Evolutionary conservation across 2,888 invertebrate genomes (phyloP), one percentile per base, ranked within the genome.

Genomic region (Nipponacmea schrenckii): DNA sequence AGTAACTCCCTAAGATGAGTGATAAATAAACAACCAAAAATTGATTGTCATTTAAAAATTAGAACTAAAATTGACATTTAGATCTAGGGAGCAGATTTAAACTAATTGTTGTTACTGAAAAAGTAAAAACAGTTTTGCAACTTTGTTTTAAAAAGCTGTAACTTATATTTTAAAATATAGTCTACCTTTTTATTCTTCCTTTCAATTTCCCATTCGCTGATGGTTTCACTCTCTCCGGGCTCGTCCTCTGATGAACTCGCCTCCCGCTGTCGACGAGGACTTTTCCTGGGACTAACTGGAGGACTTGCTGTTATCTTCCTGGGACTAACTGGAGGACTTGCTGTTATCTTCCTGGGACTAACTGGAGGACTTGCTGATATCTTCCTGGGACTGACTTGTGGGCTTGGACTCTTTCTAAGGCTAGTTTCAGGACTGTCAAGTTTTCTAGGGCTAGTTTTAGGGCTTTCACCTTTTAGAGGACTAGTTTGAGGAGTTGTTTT

Each of bases 161-260:
- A n/a, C n/a, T n/a, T n/a, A n/a, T n/a, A n/a, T n/a, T n/a, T n/a
- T n/a, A n/a, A n/a, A n/a, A n/a, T 31, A 2, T 31, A 31, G 2
- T 31, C 39, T 12, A 82, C 82, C 76, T 78, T 80, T 56, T 76
- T 70, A 71, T 73, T 79, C 67, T 80, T 76, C 74, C 80, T 77
- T 39, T 84, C 84, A 39, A 81, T 67, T 70, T 85, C 85, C 85
- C 85, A 84, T 72, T 84, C 84, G 73, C 83, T 84, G 56, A 83
- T 70, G 14, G 82, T 70, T 48, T 56, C 56, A 77, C 69, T 82
- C 31, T 80, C 14, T 77, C 77, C 26, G 80, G 77, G 65, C 70
- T 75, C 66, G 24, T 76, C 39, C 24, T 75, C 70, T 44, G 71
- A 31, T 67, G 68, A 39, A 68, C 74, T 31, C 64, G 50, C 12